A percentile compares a stretch with the other conserved stretches of the same genome.
Conservation (phyloP, 1,140 invertebrate species). For the Xylocopa sonorina region DNA sequence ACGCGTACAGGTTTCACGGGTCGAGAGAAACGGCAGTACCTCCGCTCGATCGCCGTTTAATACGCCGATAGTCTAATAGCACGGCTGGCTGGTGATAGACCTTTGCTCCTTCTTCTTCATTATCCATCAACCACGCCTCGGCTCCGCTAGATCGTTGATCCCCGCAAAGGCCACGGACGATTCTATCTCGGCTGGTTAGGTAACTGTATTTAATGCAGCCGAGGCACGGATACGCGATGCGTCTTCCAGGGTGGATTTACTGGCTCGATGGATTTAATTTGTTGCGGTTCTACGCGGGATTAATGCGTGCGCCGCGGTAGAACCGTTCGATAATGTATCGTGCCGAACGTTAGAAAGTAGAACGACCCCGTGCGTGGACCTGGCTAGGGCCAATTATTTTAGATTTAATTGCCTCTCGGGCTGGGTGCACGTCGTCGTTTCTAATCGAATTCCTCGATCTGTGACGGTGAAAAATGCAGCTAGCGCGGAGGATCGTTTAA, state of each 20-base stretch:
- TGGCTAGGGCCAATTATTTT: not conserved
- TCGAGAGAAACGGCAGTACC: constrained; percentile 45
- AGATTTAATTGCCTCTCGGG: constrained; percentile 5
- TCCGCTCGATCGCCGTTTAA: constrained; percentile 53
- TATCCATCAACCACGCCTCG: constrained; percentile 61
- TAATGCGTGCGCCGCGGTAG: not conserved
- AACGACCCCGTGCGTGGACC: not conserved
- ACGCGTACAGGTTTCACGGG: constrained; percentile 14
- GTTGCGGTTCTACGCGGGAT: constrained; percentile 1
- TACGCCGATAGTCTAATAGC: constrained; percentile 61
- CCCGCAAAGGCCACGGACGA: constrained; percentile 30
- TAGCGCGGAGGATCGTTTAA: not conserved
- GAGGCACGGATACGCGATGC: not conserved
- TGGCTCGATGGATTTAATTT: constrained; percentile 25
- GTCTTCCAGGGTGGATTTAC: constrained; percentile 3
- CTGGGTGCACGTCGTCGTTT: not conserved
- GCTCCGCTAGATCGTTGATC: constrained; percentile 60
- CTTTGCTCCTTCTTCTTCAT: constrained; percentile 69
- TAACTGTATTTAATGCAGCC: constrained; percentile 44
- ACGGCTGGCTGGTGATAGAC: constrained; percentile 47
- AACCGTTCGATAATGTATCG: constrained; percentile 3
- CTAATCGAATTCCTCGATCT: constrained; percentile 1
- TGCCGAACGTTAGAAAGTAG: not conserved
- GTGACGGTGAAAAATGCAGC: not conserved
- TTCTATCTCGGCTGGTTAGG: constrained; percentile 36